A percentile compares a stretch with the other conserved stretches of the same genome.
Evolutionary conservation across 1,140 invertebrate species (phyloP).

Genomic region (Euwallacea similis): DNA sequence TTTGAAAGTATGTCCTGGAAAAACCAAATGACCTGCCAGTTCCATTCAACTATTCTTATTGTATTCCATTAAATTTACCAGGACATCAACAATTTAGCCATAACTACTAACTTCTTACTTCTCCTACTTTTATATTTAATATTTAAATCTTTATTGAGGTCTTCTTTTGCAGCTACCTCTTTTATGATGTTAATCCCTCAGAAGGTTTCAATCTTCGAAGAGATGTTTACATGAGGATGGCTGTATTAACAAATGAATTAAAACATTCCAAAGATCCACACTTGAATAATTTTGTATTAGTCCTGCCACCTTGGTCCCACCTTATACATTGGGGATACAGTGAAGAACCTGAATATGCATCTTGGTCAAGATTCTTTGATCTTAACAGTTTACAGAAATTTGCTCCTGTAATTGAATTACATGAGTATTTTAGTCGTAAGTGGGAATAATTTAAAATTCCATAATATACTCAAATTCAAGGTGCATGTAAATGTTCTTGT

Average conservation of each 20-base stretch:
- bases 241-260: slow-evolving; percentile 74
- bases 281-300: slow-evolving; percentile 61
- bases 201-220: slow-evolving; percentile 96
- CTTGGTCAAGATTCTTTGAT: slow-evolving; percentile 90
- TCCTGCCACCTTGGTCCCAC: slow-evolving; percentile 88
- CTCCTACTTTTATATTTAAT: too few species aligned
- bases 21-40: too few species aligned
- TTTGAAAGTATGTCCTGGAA: too few species aligned
- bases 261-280: slow-evolving; percentile 55
- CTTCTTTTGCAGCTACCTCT: slow-evolving; percentile 62
- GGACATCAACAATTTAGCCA: too few species aligned
- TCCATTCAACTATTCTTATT: too few species aligned
- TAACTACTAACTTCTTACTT: too few species aligned
- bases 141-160: too few species aligned
- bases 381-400: slow-evolving; percentile 75
- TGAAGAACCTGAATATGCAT: slow-evolving; percentile 57
- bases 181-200: slow-evolving; percentile 92
- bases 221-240: slow-evolving; percentile 93
- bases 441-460: slow-evolving; percentile 31
- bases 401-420: slow-evolving; percentile 85
- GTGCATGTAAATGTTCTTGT: slow-evolving; percentile 13
- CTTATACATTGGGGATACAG: slow-evolving; percentile 87
- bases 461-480: neutral
- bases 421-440: slow-evolving; percentile 73
- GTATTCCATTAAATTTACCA: too few species aligned